A percentile compares a stretch with the other conserved stretches of the same genome.
Evolutionary conservation across 2,888 invertebrate genomes (phyloP).

Genomic region (Amphipoea oculea): DNA sequence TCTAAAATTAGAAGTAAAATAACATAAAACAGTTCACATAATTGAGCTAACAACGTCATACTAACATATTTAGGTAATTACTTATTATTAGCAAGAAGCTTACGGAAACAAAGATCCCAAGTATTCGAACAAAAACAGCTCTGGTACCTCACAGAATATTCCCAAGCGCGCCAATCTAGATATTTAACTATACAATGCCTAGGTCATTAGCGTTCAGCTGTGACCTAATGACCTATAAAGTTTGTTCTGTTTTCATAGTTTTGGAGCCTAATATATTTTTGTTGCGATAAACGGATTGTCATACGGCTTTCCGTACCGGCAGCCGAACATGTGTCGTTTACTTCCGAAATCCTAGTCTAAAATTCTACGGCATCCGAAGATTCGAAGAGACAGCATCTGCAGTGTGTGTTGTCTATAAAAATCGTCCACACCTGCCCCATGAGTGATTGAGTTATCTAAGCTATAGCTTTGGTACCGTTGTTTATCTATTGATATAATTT

Average conservation of each 20-base stretch:
- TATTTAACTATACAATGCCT: constrained; percentile 62
- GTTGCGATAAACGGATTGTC: constrained; percentile 55
- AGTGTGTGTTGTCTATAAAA: not conserved
- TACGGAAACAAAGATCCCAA: constrained; percentile 37
- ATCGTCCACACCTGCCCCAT: not conserved
- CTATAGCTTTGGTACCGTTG: constrained; percentile 21
- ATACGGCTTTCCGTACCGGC: too few species aligned
- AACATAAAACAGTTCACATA: constrained; percentile 23
- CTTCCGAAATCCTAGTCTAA: too few species aligned
- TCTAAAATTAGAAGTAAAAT: constrained; percentile 10
- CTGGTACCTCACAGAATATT: constrained; percentile 43
- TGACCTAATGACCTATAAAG: constrained; percentile 72
- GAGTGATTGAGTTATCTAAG: constrained; percentile 20
- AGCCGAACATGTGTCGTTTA: too few species aligned
- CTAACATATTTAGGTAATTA: constrained; percentile 40
- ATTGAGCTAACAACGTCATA: constrained; percentile 34
- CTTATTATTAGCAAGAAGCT: constrained; percentile 31
- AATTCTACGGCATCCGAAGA: too few species aligned
- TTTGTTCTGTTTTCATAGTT: constrained; percentile 59
- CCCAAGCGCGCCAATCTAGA: constrained; percentile 35
- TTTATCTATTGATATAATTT: constrained; percentile 45
- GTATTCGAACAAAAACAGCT: constrained; percentile 44
- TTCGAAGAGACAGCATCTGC: not conserved
- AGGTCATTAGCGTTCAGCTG: constrained; percentile 68
- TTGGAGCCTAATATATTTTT: constrained; percentile 47